Base-by-base conservation (phyloP, 2,113 vertebrate species). In the Struthio camelus region DNA sequence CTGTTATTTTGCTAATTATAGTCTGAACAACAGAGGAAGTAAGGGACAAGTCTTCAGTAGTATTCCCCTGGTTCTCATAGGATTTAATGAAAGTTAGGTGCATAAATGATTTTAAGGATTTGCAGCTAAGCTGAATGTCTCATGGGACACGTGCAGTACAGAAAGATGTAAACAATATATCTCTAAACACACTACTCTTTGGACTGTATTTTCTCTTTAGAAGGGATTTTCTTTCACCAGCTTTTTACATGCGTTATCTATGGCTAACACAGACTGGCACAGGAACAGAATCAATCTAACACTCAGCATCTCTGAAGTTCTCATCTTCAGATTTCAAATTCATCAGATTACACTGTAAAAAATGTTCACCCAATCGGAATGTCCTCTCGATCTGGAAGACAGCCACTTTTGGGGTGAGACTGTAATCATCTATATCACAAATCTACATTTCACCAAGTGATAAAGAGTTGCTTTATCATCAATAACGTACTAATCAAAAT, bases 271-370 rank as follows among this genome's bases (percentile, higher is more conserved):
- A 67, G 40, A 1, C 8, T 42, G 65, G 10, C 5, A 44, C 11
- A 58, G n/a, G 89, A 93, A 44, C 13, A 77, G 66, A 89, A 89
- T 91, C 22, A 70, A 27, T 87, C 53, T 69, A 42, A 13, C 4
- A 53, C 87, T 89, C 48, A 82, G 3, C 11, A n/a, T 48, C 30
- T 70, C 54, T 82, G 40, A 5, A 54, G 28, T 80, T 87, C 13
- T 89, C 27, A 50, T 65, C 73, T 85, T 92, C 75, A 94, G 32
- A 73, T 89, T 87, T 89, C 53, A 89, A 92, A 82, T 85, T 85
- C 38, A 58, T 61, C 38, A 36, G 15, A n/a, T 30, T 50, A 61
- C 19, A 30, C 4, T 44, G 30, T 42, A 80, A 84, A 56, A 75
- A 53, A 15, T 9, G 5, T n/a, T 75, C 2, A 11, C 72, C 16